Percentiles rank a stretch among this genome's conserved stretches.
These are phyloP conservation scores for Eumeta japonica DNA, from an alignment of 1,140 invertebrate genomes.

Conservation along the genomic window DNA sequence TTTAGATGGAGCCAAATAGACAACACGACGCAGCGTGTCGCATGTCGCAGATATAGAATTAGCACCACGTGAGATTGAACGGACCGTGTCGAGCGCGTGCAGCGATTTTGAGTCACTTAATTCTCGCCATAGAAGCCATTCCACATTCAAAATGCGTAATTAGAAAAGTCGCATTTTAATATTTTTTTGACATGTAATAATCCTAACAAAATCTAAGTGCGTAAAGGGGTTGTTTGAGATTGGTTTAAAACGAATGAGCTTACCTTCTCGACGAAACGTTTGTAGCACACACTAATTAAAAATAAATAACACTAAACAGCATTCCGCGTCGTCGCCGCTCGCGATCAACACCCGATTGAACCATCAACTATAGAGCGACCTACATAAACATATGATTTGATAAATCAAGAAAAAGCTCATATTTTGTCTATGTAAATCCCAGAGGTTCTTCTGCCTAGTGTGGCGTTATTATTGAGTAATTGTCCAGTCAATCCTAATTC, in stretches of 20 bases:
- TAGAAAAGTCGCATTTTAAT: constrained; percentile 7
- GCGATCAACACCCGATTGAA: constrained; percentile 47
- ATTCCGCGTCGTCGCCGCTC: constrained; percentile 45
- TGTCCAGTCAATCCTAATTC: too few species aligned
- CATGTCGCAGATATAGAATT: constrained; percentile 35
- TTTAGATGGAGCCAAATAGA: constrained; percentile 44
- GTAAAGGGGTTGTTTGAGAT: background rate
- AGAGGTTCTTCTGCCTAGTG: too few species aligned
- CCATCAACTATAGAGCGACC: constrained; percentile 48
- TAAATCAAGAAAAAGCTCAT: constrained; percentile 6
- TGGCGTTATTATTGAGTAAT: too few species aligned
- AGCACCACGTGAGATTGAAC: constrained; percentile 16
- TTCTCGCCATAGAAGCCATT: constrained; percentile 13
- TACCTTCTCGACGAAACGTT: constrained; percentile 30
- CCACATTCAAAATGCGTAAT: constrained; percentile 34
- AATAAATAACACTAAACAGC: constrained; percentile 48
- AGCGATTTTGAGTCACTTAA: too few species aligned
- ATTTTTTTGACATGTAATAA: background rate
- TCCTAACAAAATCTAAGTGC: background rate
- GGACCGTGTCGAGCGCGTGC: constrained; percentile 16
- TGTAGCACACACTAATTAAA: constrained; percentile 35
- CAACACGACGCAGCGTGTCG: constrained; percentile 29
- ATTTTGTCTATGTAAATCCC: background rate
- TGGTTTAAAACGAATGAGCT: constrained; percentile 10
- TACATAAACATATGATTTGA: constrained; percentile 54